Base-by-base conservation (phyloP, 2,797 vertebrate species). In the Loris lydekkerianus region DNA sequence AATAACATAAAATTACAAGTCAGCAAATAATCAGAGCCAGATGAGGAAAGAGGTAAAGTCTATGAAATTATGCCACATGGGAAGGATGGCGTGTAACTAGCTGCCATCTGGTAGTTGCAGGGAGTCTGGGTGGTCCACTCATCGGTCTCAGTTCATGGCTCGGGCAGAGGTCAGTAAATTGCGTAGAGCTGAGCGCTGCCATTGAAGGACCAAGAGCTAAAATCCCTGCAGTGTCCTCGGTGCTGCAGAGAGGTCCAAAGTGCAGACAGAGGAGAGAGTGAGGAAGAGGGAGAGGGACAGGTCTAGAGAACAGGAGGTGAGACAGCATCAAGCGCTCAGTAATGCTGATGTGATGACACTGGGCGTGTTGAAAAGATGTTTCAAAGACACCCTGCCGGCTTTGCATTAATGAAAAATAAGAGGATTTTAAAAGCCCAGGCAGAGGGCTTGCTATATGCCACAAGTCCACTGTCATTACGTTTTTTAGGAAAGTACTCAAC, bases 21-120 rank as follows among this genome's bases (percentile, higher is more conserved):
- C 90, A 61, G 84, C 87, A 60, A 94, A 72, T 96, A 93, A 94
- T 93, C 95, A 95, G 87, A 96, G 92, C 95, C 97, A 94, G 86
- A 77, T 89, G 95, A 78, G 81, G 69, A 40, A 43, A 34, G 95
- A 56, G 89, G 93, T 76, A 56, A 89, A 78, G 81, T 91, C 72
- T 58, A 65, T 2, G 2, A 81, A 95, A 97, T 94, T 49, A 85
- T 49, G 21, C 76, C 20, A 0, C 73, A 1, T 0, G 13, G 80
- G 67, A 60, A 94, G 63, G 49, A 61, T 83, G 0, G 0, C 27
- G n/a, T 2, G 7, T 2, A 10, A 13, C 60, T 2, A 10, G 10
- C 65, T 34, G 63, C 95, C 96, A 73, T 67, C 90, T 86, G 96
- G 93, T 11, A 15, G 92, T 17, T 23, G 56, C 17, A 0, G 70